A percentile compares a stretch with the other conserved stretches of the same genome.
Conservation (phyloP, 2,797 vertebrate species). For the Limosa lapponica region DNA sequence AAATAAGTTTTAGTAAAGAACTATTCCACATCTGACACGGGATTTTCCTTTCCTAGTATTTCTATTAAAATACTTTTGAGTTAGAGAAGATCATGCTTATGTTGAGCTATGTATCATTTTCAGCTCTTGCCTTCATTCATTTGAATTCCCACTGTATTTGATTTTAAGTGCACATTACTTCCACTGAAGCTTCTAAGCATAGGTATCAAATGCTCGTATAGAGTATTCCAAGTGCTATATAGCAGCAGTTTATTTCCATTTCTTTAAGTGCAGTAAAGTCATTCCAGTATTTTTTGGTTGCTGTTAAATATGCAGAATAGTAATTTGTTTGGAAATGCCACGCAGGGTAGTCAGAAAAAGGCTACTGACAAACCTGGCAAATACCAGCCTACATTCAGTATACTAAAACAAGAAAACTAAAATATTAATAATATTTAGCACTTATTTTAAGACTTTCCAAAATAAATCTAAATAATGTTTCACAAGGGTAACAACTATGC, state of each 20-base stretch:
- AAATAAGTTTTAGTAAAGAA: not conserved
- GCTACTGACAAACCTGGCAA: not conserved
- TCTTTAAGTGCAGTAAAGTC: not conserved
- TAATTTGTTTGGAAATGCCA: not conserved
- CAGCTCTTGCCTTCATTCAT: not conserved
- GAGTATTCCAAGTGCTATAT: not conserved
- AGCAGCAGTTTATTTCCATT: not conserved
- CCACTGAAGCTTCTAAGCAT: not conserved
- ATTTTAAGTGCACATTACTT: not conserved
- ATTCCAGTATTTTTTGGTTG: not conserved
- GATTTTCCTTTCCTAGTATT: not conserved
- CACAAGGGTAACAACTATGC: not conserved
- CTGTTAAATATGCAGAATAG: not conserved
- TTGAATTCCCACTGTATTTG: not conserved
- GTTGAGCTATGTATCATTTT: not conserved
- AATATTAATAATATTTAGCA: not conserved
- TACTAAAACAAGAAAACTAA: not conserved
- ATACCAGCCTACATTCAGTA: not conserved
- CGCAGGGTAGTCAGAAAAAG: not conserved
- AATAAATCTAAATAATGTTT: not conserved
- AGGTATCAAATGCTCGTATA: not conserved
- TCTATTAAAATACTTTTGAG: not conserved
- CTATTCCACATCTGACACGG: not conserved
- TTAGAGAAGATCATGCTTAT: not conserved
- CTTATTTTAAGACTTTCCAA: not conserved